phyloP scores from a whole-genome alignment of 2,797 vertebrate genomes.

The Ceyx erithaca region DNA sequence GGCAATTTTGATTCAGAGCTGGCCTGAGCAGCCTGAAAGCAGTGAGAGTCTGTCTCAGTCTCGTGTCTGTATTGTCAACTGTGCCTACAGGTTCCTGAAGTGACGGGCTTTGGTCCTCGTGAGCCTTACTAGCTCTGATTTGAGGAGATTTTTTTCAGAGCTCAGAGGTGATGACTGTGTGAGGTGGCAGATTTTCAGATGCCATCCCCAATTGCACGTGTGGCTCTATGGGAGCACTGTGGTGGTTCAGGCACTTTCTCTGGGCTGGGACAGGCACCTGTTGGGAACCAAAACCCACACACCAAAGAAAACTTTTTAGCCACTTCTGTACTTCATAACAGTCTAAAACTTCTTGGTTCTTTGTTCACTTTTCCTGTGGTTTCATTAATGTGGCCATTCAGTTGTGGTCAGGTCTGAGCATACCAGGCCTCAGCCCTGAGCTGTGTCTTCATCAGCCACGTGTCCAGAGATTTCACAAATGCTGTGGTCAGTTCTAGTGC shows the following conservation, averaged over 20 bases:
- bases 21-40: neutral
- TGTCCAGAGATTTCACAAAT: neutral
- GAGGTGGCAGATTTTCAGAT: constrained; percentile 17
- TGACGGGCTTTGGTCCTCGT: neutral
- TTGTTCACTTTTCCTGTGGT: constrained; percentile 8
- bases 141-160: neutral
- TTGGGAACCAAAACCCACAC: neutral
- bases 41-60: neutral
- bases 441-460: neutral
- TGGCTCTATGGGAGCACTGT: neutral
- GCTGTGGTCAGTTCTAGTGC: neutral
- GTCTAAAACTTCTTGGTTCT: neutral
- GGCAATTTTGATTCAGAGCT: neutral
- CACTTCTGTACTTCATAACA: neutral
- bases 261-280: neutral
- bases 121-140: neutral
- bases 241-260: neutral
- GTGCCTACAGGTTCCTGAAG: constrained; percentile 20
- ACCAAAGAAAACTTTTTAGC: neutral
- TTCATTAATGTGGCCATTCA: neutral
- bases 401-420: constrained; percentile 11
- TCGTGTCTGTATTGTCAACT: neutral
- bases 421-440: neutral
- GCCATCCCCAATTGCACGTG: neutral
- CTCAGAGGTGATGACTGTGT: neutral